Conservation (phyloP, 2,113 vertebrate species). For the Pantherophis guttatus region DNA sequence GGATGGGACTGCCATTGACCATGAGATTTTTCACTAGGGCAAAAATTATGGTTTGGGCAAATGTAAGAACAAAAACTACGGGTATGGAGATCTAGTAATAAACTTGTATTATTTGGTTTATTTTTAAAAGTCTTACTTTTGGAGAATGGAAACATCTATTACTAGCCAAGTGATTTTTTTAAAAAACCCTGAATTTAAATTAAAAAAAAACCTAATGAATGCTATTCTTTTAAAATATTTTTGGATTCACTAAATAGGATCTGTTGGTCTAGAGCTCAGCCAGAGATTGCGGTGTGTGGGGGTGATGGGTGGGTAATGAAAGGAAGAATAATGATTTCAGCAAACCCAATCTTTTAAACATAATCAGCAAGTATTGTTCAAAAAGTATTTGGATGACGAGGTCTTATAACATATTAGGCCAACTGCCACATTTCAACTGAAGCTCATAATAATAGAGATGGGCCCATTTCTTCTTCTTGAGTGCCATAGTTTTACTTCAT, state of each 20-base stretch:
- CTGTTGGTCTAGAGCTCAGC: not conserved
- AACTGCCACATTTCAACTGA: not conserved
- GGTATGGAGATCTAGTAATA: not conserved
- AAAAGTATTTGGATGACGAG: not conserved
- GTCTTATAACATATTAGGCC: not conserved
- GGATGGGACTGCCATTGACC: not conserved
- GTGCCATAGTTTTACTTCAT: not conserved
- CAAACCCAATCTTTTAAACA: not conserved
- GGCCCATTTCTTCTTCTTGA: not conserved
- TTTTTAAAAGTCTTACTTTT: not conserved
- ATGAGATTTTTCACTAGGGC: not conserved
- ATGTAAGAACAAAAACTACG: not conserved
- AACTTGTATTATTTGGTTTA: not conserved
- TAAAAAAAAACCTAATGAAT: not conserved
- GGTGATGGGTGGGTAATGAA: not conserved
- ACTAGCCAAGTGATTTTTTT: not conserved
- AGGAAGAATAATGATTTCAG: not conserved
- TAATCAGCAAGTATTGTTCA: not conserved
- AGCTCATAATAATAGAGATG: not conserved
- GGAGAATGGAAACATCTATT: not conserved
- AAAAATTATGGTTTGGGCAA: not conserved
- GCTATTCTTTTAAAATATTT: not conserved
- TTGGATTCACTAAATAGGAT: not conserved
- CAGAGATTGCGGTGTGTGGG: not conserved
- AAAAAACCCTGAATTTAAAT: not conserved